phyloP scores from a whole-genome alignment of 2,888 invertebrate genomes.

The Pimpla rufipes region DNA sequence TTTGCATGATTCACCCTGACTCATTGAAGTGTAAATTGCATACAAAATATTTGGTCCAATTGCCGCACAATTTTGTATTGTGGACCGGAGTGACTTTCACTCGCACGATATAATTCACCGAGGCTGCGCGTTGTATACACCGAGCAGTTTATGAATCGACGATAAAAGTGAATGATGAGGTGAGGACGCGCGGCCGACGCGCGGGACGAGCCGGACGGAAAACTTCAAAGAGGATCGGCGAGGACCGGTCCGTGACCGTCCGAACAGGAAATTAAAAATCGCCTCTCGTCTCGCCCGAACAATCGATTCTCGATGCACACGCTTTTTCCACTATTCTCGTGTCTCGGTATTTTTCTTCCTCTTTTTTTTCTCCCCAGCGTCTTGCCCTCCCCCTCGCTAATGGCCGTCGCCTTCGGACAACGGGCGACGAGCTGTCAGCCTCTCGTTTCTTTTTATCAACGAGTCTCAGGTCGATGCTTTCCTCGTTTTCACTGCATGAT shows the following conservation, averaged over 20 bases:
- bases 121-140: background rate
- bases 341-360: slow-evolving; percentile 44
- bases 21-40: too few species aligned
- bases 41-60: too few species aligned
- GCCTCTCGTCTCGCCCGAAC: slow-evolving; percentile 67
- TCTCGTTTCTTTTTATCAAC: slow-evolving; percentile 24
- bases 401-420: slow-evolving; percentile 11
- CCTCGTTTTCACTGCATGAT: slow-evolving; percentile 28
- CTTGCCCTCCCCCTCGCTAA: slow-evolving; percentile 58
- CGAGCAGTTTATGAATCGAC: slow-evolving; percentile 46
- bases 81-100: slow-evolving; percentile 55
- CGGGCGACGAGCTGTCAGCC: slow-evolving; percentile 30
- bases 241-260: slow-evolving; percentile 70
- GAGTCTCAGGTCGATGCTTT: slow-evolving; percentile 12
- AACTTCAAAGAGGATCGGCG: slow-evolving; percentile 63
- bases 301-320: slow-evolving; percentile 70
- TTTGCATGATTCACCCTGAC: too few species aligned
- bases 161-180: slow-evolving; percentile 64
- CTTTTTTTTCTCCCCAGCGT: slow-evolving; percentile 1
- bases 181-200: slow-evolving; percentile 55
- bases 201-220: slow-evolving; percentile 46
- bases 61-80: background rate
- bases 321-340: slow-evolving; percentile 59
- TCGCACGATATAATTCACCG: slow-evolving; percentile 35
- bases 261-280: slow-evolving; percentile 79